phyloP scores from a whole-genome alignment of 2,113 vertebrate species.

The Craseonycteris thonglongyai region DNA sequence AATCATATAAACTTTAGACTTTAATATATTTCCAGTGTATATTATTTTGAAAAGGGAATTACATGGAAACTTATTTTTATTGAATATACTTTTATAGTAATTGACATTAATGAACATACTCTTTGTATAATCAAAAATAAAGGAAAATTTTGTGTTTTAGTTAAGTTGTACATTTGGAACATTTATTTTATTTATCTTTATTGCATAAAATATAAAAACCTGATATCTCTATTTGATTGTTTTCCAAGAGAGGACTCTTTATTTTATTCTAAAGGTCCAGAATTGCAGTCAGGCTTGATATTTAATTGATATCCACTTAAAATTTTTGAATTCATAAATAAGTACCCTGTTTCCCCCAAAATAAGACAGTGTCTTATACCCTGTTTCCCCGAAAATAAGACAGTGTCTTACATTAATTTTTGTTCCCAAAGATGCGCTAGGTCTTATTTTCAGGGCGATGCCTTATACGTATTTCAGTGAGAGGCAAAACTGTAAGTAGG shows the following conservation, averaged over 20 bases:
- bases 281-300: background rate
- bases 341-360: no score
- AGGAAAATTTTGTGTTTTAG: background rate
- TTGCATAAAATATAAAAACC: background rate
- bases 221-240: background rate
- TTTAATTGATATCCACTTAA: background rate
- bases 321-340: conserved; percentile 24
- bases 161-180: background rate
- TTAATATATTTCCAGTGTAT: background rate
- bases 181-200: background rate
- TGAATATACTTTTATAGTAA: background rate
- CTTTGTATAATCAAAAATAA: conserved; percentile 15
- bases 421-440: no score
- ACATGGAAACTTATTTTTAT: background rate
- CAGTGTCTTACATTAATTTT: no score
- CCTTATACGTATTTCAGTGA: no score
- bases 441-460: no score
- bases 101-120: conserved; percentile 1
- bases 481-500: no score
- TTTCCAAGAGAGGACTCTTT: background rate
- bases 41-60: background rate
- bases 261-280: background rate
- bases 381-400: no score
- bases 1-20: background rate
- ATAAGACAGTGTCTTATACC: no score